Base-by-base conservation (phyloP, 2,797 vertebrate species). In the Peromyscus eremicus region DNA sequence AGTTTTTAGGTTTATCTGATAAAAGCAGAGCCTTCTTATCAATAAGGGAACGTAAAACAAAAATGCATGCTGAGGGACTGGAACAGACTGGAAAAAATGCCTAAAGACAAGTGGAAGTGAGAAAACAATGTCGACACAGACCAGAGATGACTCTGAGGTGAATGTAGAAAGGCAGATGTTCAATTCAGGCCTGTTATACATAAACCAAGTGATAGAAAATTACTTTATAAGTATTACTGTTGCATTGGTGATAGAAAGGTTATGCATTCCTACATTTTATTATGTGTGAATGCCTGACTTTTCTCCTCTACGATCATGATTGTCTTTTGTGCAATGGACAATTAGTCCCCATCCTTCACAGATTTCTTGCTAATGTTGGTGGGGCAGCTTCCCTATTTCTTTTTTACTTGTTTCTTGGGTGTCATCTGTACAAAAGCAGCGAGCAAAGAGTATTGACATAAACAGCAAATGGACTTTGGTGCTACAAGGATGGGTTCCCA, bases 21-120 rank as follows among this genome's bases (percentile, higher is more conserved):
- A 73, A 77, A 89, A 79, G 12, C 10, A 49, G 25, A 77, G 6
- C 52, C 23, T 55, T 94, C 13, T 89, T 21, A 46, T 11, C 82
- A 34, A 68, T 80, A 57, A 84, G 46, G 40, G 80, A 96, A 90
- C 23, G 40, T 79, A 49, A 96, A 80, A 92, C 46, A 70, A 71
- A 96, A 91, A 60, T 49, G 75, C 52, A 11, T 88, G 49, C 34
- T 27, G 29, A 29, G 88, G 62, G 5, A 3, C 80, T 75, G 73
- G 14, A 76, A 25, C 2, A 71, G 27, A 52, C 32, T 77, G 23
- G 23, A 8, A 70, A 77, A 95, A 49, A 23, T 70, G 32, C 11
- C 10, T 84, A 40, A 83, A 86, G 62, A 71, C 29, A 52, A 95
- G 37, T 11, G 32, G 27, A 81, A 66, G 23, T 55, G 46, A 76